Evolutionary conservation across 2,113 vertebrate species (phyloP), one percentile per base, ranked within the genome.

Genomic region (Thermophis baileyi): DNA sequence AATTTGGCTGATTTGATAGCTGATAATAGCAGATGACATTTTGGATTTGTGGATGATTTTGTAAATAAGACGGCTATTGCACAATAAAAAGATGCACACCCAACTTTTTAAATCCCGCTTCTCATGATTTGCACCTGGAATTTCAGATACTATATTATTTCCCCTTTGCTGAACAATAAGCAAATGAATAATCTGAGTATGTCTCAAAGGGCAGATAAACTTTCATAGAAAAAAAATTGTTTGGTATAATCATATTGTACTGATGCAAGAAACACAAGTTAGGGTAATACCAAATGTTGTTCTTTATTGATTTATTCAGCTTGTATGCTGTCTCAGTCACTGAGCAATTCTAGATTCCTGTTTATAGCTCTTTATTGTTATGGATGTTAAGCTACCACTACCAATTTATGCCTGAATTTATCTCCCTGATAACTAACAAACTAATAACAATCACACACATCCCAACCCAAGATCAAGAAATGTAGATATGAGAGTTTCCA

Each of bases 241-340:
- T 96, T 0, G 92, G 94, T 94, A 95, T 95, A 85, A 95, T 57
- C 94, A 95, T 94, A 95, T 96, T 94, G 92, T 2, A 35, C 91
- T 94, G 95, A 94, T 92, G 95, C 92, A 94, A 53, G 69, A 81
- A 91, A 94, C 60, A 86, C 55, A 94, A 94, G 93, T 94, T 95
- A 57, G 20, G 18, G 74, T n/a, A 86, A 60, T 12, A 49, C 6
- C 6, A 85, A 89, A 7, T 46, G 10, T 47, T 53, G n/a, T 40
- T 81, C 69, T 44, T 60, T 81, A 81, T 44, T 44, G 5, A 20
- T 81, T 81, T 81, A 44, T 81, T 81, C 74, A 40, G 35, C 7
- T 44, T 81, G 18, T 44, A 81, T 22, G 35, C 7, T 44, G 35
- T 40, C 18, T 24, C 16, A 81, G 35, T 81, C 35, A 22, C 35